phyloP scores from a whole-genome alignment of 2,113 vertebrate species.

The Macquaria australasica region DNA sequence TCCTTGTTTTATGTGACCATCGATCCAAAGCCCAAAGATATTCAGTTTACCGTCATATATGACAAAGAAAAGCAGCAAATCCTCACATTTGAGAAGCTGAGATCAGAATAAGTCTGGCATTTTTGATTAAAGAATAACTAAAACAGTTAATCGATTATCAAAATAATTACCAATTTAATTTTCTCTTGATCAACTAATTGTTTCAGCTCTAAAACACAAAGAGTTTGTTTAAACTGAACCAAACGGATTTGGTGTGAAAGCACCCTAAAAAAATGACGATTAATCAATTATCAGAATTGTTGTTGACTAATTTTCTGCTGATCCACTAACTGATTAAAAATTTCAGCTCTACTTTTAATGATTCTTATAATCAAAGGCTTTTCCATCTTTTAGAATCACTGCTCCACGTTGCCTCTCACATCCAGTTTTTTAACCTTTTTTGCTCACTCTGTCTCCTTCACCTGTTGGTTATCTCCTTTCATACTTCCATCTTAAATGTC shows the following conservation, averaged over 20 bases:
- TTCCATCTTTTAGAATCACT: background rate
- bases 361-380: background rate
- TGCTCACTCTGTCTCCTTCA: background rate
- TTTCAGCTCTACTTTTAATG: background rate
- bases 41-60: too few relatives aligned
- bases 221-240: too few relatives aligned
- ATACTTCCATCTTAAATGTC: conserved; percentile 12
- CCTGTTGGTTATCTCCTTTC: conserved; percentile 11
- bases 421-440: background rate
- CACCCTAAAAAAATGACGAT: background rate
- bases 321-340: too few relatives aligned
- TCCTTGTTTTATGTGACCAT: background rate
- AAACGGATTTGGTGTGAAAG: too few relatives aligned
- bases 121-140: too few relatives aligned
- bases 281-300: too few relatives aligned
- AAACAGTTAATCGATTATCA: too few relatives aligned
- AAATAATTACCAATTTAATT: too few relatives aligned
- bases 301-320: too few relatives aligned
- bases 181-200: too few relatives aligned
- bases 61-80: background rate
- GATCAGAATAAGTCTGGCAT: too few relatives aligned
- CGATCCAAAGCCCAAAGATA: background rate
- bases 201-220: too few relatives aligned
- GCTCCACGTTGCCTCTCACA: background rate
- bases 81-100: background rate